Evolutionary conservation across 2,888 invertebrate species (phyloP).

Genomic region (Tolmerus cingulatus): DNA sequence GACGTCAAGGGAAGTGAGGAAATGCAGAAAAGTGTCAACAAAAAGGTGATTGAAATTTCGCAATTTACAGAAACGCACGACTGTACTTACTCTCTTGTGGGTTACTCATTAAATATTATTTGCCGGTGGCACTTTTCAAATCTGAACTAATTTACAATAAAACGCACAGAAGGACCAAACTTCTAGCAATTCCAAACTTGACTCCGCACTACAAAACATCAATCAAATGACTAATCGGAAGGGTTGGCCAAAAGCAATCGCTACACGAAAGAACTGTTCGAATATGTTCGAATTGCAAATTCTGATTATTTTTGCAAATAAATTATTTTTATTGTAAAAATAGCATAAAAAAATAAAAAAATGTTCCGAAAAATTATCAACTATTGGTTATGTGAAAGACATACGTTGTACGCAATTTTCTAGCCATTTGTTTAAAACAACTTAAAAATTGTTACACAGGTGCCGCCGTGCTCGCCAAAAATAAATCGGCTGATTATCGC

Average conservation of each 20-base stretch:
- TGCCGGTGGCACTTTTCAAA: neutral
- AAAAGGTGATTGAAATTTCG: neutral
- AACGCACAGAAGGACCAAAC: neutral
- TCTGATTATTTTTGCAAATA: neutral
- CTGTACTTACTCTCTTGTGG: slow-evolving; percentile 1
- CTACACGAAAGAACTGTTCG: neutral
- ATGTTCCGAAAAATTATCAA: neutral
- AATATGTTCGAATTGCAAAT: neutral
- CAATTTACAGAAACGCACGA: neutral
- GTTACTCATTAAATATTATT: neutral
- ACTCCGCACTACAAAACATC: neutral
- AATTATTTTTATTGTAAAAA: neutral
- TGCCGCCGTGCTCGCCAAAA: neutral
- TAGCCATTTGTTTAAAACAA: neutral
- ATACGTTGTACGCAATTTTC: neutral
- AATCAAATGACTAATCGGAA: neutral
- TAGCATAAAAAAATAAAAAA: neutral
- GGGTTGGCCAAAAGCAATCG: neutral
- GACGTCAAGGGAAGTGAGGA: neutral
- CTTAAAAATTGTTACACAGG: neutral
- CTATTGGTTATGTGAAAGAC: neutral
- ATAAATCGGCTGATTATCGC: neutral
- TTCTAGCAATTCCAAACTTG: neutral
- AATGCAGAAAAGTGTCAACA: neutral
- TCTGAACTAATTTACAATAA: neutral